Evolutionary conservation across 1,140 invertebrate genomes (phyloP).

Genomic region (Chrysopa pallens): DNA sequence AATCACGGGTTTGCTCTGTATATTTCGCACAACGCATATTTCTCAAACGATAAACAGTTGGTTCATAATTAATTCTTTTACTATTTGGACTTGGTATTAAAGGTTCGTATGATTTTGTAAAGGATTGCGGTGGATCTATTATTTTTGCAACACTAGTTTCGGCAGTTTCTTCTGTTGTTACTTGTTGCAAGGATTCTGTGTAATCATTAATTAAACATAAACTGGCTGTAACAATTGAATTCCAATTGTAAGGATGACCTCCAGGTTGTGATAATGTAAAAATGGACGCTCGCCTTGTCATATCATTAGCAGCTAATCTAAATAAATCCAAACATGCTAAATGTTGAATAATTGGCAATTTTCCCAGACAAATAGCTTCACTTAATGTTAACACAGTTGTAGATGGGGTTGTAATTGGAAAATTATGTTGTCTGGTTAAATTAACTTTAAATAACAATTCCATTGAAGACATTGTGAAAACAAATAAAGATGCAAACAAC

Average conservation of each 20-base stretch:
- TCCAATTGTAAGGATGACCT: slow-evolving; percentile 65
- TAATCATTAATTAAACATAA: slow-evolving; percentile 38
- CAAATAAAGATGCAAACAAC: slow-evolving; percentile 45
- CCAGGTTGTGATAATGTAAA: slow-evolving; percentile 58
- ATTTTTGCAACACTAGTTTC: slow-evolving; percentile 7
- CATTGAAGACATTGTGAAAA: slow-evolving; percentile 47
- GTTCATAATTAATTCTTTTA: neutral
- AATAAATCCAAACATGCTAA: slow-evolving; percentile 49
- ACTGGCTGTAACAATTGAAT: slow-evolving; percentile 39
- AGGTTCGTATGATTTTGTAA: neutral
- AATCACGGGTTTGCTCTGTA: neutral
- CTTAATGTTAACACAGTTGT: slow-evolving; percentile 20
- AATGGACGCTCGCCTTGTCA: slow-evolving; percentile 31
- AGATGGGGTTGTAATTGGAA: slow-evolving; percentile 28
- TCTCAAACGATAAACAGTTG: neutral
- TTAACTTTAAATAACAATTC: slow-evolving; percentile 46
- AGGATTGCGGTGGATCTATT: neutral
- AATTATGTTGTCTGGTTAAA: slow-evolving; percentile 44
- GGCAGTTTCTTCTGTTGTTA: slow-evolving; percentile 30
- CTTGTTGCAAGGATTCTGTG: slow-evolving; percentile 22
- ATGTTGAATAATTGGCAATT: slow-evolving; percentile 44
- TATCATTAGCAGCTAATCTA: slow-evolving; percentile 36
- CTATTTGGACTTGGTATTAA: neutral
- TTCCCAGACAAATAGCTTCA: slow-evolving; percentile 32
- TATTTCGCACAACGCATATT: neutral